A percentile compares a stretch with the other conserved stretches of the same genome.
Conservation (phyloP, 2,797 vertebrate genomes). For the Phoeniculus purpureus region DNA sequence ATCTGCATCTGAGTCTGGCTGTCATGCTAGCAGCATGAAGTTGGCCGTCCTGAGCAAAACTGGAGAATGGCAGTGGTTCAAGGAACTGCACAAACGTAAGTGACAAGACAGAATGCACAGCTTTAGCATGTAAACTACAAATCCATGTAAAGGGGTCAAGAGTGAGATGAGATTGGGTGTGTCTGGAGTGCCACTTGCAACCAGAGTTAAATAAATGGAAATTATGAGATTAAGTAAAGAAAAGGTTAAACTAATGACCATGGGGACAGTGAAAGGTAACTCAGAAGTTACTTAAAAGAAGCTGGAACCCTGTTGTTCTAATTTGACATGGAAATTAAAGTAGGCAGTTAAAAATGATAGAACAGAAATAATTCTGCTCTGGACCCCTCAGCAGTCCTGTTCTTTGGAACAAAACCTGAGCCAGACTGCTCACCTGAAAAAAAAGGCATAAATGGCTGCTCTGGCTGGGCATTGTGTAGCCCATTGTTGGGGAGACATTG, state of each 20-base stretch:
- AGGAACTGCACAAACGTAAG: conserved; percentile 9
- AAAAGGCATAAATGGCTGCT: fast-evolving
- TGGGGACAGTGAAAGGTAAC: fast-evolving
- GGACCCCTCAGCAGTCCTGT: neutral
- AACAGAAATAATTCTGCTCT: neutral
- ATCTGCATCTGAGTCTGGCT: neutral
- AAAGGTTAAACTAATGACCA: neutral
- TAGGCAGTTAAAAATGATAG: neutral
- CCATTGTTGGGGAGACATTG: neutral
- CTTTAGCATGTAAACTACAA: conserved; percentile 37
- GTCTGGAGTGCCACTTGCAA: neutral
- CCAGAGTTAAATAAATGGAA: neutral
- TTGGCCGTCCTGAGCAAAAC: conserved; percentile 11
- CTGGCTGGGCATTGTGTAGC: neutral
- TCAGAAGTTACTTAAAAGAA: neutral
- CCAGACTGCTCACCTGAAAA: too few species aligned
- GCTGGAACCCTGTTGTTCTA: neutral
- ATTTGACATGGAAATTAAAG: neutral
- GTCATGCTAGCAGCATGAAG: neutral
- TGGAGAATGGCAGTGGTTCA: conserved; percentile 24
- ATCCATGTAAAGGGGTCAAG: conserved; percentile 4
- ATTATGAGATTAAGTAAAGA: neutral
- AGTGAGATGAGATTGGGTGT: fast-evolving
- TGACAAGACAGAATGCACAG: conserved; percentile 10
- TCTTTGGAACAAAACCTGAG: neutral